These are phyloP conservation scores for Brachionus paranguensis DNA, from an alignment of 1,140 invertebrate species.

Conservation along the genomic window DNA sequence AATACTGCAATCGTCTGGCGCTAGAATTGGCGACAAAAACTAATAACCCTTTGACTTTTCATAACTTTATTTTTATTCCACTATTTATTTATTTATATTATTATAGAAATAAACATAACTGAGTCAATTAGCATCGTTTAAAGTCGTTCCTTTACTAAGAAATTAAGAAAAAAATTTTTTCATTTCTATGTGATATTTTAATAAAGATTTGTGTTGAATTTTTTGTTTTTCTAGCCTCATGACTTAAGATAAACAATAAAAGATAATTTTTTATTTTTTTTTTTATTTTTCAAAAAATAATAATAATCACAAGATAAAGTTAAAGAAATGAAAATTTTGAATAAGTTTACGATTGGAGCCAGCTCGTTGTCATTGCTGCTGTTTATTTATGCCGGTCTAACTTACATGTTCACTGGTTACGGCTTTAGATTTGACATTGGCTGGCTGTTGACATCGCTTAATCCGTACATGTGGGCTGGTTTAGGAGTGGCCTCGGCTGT, in stretches of 20 bases:
- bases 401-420: conserved; percentile 78
- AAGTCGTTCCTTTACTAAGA: neutral
- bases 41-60: neutral
- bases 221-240: neutral
- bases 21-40: neutral
- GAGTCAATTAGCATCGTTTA: neutral
- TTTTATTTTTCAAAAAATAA: neutral
- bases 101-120: neutral
- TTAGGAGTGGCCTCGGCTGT: conserved; percentile 86
- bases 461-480: conserved; percentile 86
- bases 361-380: neutral
- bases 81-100: neutral
- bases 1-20: conserved; percentile 29
- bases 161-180: neutral
- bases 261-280: neutral
- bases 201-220: neutral
- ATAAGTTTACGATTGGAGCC: neutral
- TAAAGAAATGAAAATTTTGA: neutral
- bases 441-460: conserved; percentile 77
- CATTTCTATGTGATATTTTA: neutral
- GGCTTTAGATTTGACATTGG: conserved; percentile 79
- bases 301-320: neutral
- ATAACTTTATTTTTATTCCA: neutral
- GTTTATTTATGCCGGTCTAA: conserved; percentile 58
- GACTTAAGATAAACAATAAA: neutral